These are phyloP conservation scores for Cheilosia variabilis DNA, from an alignment of 2,888 invertebrate species.

Conservation along the genomic window DNA sequence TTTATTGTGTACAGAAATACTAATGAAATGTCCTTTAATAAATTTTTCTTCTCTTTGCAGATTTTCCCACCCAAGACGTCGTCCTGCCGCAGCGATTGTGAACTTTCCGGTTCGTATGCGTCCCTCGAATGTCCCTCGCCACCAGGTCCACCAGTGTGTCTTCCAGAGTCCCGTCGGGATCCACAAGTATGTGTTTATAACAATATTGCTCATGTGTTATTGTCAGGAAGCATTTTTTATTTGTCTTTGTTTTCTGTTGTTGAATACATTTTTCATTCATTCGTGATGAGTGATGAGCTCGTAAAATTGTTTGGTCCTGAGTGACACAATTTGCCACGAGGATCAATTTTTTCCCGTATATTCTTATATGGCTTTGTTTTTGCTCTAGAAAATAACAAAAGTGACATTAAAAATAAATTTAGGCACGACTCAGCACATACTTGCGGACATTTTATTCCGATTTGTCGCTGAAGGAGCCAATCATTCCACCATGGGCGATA, in stretches of 20 bases:
- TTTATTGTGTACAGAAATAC: conserved; percentile 48
- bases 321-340: conserved; percentile 61
- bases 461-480: conserved; percentile 84
- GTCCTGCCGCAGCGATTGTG: conserved; percentile 79
- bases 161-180: conserved; percentile 79
- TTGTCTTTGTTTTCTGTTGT: conserved; percentile 16
- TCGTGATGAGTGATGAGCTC: conserved; percentile 56
- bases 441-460: conserved; percentile 84
- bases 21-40: conserved; percentile 62
- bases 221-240: conserved; percentile 16
- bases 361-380: conserved; percentile 3
- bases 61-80: conserved; percentile 79
- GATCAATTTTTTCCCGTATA: conserved; percentile 45
- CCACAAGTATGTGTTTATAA: conserved; percentile 78
- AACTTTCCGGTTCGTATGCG: conserved; percentile 80
- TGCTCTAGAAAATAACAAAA: conserved; percentile 52
- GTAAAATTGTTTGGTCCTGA: conserved; percentile 45
- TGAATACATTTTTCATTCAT: conserved; percentile 32
- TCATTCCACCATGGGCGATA: conserved; percentile 84
- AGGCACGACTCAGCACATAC: conserved; percentile 82
- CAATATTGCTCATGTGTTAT: conserved; percentile 57
- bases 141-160: conserved; percentile 79
- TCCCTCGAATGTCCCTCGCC: conserved; percentile 81
- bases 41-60: conserved; percentile 73
- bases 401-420: conserved; percentile 62